Evolutionary conservation across 1,140 invertebrate species (phyloP), one percentile per base, ranked within the genome.

Genomic region (Ectropis grisescens): DNA sequence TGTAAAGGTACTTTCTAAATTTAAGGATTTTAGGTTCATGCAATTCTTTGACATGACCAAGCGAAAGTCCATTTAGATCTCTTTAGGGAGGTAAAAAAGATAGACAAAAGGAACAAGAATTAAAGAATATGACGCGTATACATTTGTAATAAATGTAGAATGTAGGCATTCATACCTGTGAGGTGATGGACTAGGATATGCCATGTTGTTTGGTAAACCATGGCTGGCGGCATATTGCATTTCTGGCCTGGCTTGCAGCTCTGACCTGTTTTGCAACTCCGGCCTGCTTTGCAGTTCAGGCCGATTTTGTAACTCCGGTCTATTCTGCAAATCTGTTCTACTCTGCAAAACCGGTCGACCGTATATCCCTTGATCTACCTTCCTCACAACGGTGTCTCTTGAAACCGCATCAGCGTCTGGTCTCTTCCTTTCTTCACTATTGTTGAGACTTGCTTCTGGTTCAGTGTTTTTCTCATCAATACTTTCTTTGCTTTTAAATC

Each of bases 401-500:
- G 67, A 64, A 10, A 41, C 56, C 26, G 58, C 75, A 48, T 70
- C 78, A 16, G 76, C 80, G 40, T 85, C 85, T 36, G 79, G 84
- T 24, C 78, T 87, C 45, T 85, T 84, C 25, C 85, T 53, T 36
- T 89, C 87, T 37, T 89, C 87, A 25, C 83, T 85, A 19, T 89
- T 90, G 64, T 90, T 90, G 13, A 89, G 57, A 47, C 82, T 86
- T 10, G 83, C 66, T 70, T 87, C 85, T 46, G 66, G 59, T 50
- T 89, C 87, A 35, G 82, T 78, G 9, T 74, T 84, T 10, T 85
- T 83, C 5, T 85, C 85, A 19, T 37, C 39, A 10, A 75, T 72
- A 50, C 62, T 71, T n/a, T 89, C 88, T 56, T 87, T 87, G 37
- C 82, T 87, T 54, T 89, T 90, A 62, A 94, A 93, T 59, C 89